Percentiles rank a stretch among this genome's conserved stretches.
These are phyloP conservation scores for Thelaira solivaga DNA, from an alignment of 2,888 invertebrate genomes.

Conservation along the genomic window DNA sequence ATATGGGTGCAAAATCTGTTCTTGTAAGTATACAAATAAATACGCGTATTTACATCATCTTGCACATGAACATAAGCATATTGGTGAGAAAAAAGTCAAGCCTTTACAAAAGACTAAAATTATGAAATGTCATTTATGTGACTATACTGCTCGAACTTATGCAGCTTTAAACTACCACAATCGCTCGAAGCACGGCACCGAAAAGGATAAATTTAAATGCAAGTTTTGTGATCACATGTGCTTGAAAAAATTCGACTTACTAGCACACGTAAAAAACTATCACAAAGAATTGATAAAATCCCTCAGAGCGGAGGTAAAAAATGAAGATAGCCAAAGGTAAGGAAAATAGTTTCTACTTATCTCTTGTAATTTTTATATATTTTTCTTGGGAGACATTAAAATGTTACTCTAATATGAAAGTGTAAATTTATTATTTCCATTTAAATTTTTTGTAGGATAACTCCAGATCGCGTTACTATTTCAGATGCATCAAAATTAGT, in stretches of 20 bases:
- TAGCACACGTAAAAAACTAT: slow-evolving; percentile 40
- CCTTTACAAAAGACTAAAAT: slow-evolving; percentile 2
- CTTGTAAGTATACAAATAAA: slow-evolving; percentile 29
- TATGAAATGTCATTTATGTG: slow-evolving; percentile 43
- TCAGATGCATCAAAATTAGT: not conserved
- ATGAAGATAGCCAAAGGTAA: not conserved
- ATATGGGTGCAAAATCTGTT: slow-evolving; percentile 13
- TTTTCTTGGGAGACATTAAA: too few relatives aligned
- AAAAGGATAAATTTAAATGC: slow-evolving; percentile 55
- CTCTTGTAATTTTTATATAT: too few relatives aligned
- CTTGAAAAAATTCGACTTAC: slow-evolving; percentile 39
- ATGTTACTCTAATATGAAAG: too few relatives aligned
- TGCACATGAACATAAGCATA: slow-evolving; percentile 24
- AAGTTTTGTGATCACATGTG: slow-evolving; percentile 35
- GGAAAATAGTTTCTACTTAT: not conserved
- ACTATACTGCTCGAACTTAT: slow-evolving; percentile 45
- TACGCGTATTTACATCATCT: slow-evolving; percentile 24
- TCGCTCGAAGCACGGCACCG: slow-evolving; percentile 46
- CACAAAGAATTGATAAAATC: slow-evolving; percentile 36
- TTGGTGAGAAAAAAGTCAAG: not conserved
- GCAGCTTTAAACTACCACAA: slow-evolving; percentile 47
- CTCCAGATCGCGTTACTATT: not conserved
- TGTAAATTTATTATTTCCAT: not conserved
- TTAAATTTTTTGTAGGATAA: not conserved
- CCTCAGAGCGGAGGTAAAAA: slow-evolving; percentile 11